phyloP scores from a whole-genome alignment of 2,797 vertebrate species.

The Fistularia commersonii region DNA sequence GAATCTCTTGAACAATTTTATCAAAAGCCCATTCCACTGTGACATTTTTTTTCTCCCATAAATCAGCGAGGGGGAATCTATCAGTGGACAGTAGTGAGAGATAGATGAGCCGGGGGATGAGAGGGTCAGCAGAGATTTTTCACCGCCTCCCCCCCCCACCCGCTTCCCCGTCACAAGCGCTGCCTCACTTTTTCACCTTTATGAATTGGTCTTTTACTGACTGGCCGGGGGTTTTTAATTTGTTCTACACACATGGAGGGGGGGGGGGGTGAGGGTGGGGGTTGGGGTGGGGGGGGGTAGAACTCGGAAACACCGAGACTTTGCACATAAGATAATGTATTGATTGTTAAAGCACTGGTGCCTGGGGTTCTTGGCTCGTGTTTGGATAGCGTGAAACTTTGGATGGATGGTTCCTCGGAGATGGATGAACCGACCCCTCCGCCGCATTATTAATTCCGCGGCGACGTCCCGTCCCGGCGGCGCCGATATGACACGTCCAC shows the following conservation, averaged over 20 bases:
- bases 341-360: slow-evolving; percentile 74
- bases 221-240: slow-evolving; percentile 83
- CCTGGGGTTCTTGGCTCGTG: slow-evolving; percentile 50
- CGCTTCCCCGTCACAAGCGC: slow-evolving; percentile 85
- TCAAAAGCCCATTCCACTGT: slow-evolving; percentile 99
- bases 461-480: slow-evolving; percentile 45
- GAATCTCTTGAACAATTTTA: slow-evolving; percentile 99
- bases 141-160: no score
- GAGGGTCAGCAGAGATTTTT: slow-evolving; percentile 95
- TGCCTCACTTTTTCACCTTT: slow-evolving; percentile 87
- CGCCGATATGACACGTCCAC: slow-evolving; percentile 41
- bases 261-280: slow-evolving; percentile 1
- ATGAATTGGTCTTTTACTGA: slow-evolving; percentile 91
- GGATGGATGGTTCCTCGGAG: slow-evolving; percentile 58
- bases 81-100: slow-evolving; percentile 96
- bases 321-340: slow-evolving; percentile 79
- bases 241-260: slow-evolving; percentile 72
- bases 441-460: slow-evolving; percentile 47
- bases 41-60: slow-evolving; percentile 97
- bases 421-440: slow-evolving; percentile 46
- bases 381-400: slow-evolving; percentile 68
- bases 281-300: slow-evolving; percentile 8
- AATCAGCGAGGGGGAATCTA: slow-evolving; percentile 95
- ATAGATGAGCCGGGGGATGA: slow-evolving; percentile 96
- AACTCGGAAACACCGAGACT: slow-evolving; percentile 66